These are phyloP conservation scores for Gonatopus flavifemur DNA, from an alignment of 1,140 invertebrate species.

Conservation along the genomic window DNA sequence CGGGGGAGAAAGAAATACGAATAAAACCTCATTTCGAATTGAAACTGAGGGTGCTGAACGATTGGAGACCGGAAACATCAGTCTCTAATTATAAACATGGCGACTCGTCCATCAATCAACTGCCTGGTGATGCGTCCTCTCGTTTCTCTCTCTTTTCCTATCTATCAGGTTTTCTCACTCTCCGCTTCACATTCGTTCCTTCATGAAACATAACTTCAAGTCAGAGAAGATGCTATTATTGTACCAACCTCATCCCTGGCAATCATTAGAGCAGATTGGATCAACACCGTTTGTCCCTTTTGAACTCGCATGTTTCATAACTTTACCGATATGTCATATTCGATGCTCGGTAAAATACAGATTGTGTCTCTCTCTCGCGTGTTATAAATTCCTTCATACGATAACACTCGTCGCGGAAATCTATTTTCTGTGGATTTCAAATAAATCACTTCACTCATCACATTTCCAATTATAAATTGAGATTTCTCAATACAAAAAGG, in stretches of 20 bases:
- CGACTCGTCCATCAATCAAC: constrained; percentile 50
- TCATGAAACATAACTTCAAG: constrained; percentile 23
- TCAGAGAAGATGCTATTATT: constrained; percentile 34
- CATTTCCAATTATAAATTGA: too few relatives aligned
- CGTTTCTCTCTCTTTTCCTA: constrained; percentile 18
- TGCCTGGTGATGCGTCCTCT: constrained; percentile 24
- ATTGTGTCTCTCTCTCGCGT: too few relatives aligned
- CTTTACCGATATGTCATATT: too few relatives aligned
- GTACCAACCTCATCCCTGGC: constrained; percentile 26
- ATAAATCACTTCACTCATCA: too few relatives aligned
- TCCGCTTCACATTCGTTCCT: constrained; percentile 11
- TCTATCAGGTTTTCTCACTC: constrained; percentile 5
- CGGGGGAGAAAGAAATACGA: too few relatives aligned
- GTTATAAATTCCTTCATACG: too few relatives aligned
- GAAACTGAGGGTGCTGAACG: not conserved
- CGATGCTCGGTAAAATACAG: too few relatives aligned
- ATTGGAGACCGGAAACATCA: constrained; percentile 45
- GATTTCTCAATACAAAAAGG: too few relatives aligned
- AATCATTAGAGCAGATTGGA: constrained; percentile 35
- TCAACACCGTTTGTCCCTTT: constrained; percentile 15
- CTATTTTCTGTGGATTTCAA: too few relatives aligned
- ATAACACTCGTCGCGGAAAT: too few relatives aligned
- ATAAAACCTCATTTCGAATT: too few relatives aligned
- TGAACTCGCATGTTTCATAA: too few relatives aligned
- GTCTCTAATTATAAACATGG: constrained; percentile 53